Evolutionary conservation across 2,797 vertebrate genomes (phyloP).

Genomic region (Thaleichthys pacificus): DNA sequence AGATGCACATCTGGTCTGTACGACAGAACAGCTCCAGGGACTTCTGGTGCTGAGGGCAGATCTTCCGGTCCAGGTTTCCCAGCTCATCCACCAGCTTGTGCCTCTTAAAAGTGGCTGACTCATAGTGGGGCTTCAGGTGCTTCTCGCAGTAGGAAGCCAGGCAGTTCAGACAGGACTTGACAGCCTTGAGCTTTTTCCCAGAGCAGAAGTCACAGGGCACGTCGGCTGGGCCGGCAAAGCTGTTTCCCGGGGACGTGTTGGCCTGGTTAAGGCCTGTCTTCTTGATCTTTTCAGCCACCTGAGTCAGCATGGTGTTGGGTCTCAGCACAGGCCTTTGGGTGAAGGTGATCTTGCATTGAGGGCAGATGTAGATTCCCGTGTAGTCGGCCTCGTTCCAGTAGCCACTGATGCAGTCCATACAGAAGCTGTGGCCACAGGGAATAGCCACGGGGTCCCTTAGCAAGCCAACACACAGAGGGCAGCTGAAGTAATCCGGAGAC

Average conservation of each 20-base stretch:
- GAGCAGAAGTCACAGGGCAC: constrained; percentile 79
- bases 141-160: constrained; percentile 80
- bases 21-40: constrained; percentile 78
- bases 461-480: constrained; percentile 79
- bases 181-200: constrained; percentile 73
- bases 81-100: constrained; percentile 81
- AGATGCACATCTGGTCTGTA: constrained; percentile 80
- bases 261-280: constrained; percentile 71
- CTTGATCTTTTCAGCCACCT: constrained; percentile 82
- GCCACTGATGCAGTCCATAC: constrained; percentile 83
- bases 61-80: constrained; percentile 75
- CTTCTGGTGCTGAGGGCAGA: constrained; percentile 79
- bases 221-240: constrained; percentile 63
- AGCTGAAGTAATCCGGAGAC: constrained; percentile 81
- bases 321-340: constrained; percentile 80
- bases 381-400: constrained; percentile 83
- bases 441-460: constrained; percentile 82
- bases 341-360: constrained; percentile 83
- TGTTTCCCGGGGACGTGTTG: constrained; percentile 44
- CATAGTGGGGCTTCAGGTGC: constrained; percentile 77
- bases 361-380: constrained; percentile 81
- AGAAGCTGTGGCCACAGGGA: constrained; percentile 88
- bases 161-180: constrained; percentile 82
- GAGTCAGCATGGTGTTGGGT: constrained; percentile 79
- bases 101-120: constrained; percentile 75